Conservation (phyloP, 1,140 invertebrate genomes). For the Archegozetes longisetosus region DNA sequence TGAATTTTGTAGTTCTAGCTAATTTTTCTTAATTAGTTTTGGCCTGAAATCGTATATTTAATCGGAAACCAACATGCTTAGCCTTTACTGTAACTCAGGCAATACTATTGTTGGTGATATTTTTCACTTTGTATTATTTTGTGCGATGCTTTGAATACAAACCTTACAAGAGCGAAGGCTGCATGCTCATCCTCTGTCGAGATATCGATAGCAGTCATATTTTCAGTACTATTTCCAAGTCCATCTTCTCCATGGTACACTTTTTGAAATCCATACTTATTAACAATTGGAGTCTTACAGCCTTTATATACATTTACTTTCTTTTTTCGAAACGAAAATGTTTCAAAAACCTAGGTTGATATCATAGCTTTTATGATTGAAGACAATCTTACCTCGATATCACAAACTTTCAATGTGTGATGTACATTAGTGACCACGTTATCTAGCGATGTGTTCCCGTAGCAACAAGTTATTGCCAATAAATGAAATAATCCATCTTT, state of each 20-base stretch:
- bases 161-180: neutral
- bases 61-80: too few species aligned
- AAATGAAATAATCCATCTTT: slow-evolving; percentile 22
- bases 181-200: neutral
- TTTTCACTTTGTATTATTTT: too few species aligned
- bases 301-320: neutral
- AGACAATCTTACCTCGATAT: too few species aligned
- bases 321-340: too few species aligned
- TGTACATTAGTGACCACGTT: slow-evolving; percentile 28
- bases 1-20: too few species aligned
- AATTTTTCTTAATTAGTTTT: too few species aligned
- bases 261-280: neutral
- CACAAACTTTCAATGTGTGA: neutral
- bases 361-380: too few species aligned
- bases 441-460: slow-evolving; percentile 41
- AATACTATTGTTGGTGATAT: too few species aligned
- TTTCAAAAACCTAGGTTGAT: too few species aligned
- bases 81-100: too few species aligned
- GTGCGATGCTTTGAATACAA: too few species aligned
- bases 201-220: neutral
- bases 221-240: neutral
- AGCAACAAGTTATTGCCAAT: slow-evolving; percentile 42
- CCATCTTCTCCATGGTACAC: neutral
- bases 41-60: too few species aligned
- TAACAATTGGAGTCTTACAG: neutral